phyloP scores from a whole-genome alignment of 2,113 vertebrate species.

The Arenaria interpres region DNA sequence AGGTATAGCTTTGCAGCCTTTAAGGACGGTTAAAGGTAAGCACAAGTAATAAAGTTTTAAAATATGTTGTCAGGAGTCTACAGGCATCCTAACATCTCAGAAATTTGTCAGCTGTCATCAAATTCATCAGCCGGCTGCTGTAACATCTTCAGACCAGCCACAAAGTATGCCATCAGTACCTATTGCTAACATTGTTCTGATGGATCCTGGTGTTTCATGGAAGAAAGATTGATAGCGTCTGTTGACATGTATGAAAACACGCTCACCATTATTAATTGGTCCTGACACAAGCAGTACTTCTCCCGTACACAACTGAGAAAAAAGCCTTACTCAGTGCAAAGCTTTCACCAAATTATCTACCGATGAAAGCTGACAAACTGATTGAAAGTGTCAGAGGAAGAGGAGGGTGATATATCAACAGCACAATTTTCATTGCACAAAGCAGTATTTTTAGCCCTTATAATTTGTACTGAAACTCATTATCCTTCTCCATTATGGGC shows the following conservation, averaged over 20 bases:
- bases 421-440: slow-evolving; percentile 65
- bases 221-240: neutral
- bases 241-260: neutral
- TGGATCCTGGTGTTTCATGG: neutral
- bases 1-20: neutral
- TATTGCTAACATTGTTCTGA: neutral
- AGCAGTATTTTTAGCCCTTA: slow-evolving; percentile 65
- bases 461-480: slow-evolving; percentile 36
- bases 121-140: neutral
- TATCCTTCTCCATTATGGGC: slow-evolving; percentile 44
- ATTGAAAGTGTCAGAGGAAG: slow-evolving; percentile 74
- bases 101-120: neutral
- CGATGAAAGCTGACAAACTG: slow-evolving; percentile 75
- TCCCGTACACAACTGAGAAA: neutral
- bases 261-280: neutral
- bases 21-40: neutral
- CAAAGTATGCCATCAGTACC: neutral
- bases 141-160: neutral
- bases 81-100: neutral
- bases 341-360: slow-evolving; percentile 72
- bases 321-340: slow-evolving; percentile 21
- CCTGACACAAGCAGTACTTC: slow-evolving; percentile 12
- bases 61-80: neutral
- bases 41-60: neutral
- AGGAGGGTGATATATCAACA: slow-evolving; percentile 71